These are phyloP conservation scores for Poeciliopsis infans DNA, from an alignment of 2,797 vertebrate genomes.

Conservation along the genomic window DNA sequence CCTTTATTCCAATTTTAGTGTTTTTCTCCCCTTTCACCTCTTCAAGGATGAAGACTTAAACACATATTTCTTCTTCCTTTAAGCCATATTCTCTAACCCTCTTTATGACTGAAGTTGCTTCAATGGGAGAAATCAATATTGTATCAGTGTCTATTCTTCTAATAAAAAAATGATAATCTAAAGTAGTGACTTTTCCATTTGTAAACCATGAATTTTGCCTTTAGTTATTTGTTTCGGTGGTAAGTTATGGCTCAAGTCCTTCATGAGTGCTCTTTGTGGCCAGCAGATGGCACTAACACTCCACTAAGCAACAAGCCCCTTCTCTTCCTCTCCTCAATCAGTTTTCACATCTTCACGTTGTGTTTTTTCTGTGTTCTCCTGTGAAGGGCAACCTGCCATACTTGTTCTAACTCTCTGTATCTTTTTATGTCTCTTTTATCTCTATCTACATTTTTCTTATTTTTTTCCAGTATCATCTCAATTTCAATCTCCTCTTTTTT, in stretches of 20 bases:
- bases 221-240: background rate
- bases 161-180: background rate
- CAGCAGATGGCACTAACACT: slow-evolving; percentile 80
- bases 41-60: slow-evolving; percentile 1
- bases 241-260: rapidly evolving
- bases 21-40: slow-evolving; percentile 16
- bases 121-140: slow-evolving; percentile 26
- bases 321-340: background rate
- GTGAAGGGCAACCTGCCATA: slow-evolving; percentile 39
- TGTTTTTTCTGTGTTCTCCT: background rate
- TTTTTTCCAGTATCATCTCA: no score
- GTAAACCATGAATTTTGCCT: background rate
- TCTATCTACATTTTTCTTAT: no score
- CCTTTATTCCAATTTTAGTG: slow-evolving; percentile 1
- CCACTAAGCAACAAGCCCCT: slow-evolving; percentile 43
- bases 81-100: slow-evolving; percentile 29
- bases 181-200: background rate
- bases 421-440: background rate
- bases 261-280: background rate
- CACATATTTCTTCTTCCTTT: slow-evolving; percentile 21
- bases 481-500: background rate
- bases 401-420: slow-evolving; percentile 1
- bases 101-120: slow-evolving; percentile 29
- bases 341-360: background rate
- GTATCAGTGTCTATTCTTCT: slow-evolving; percentile 16